Evolutionary conservation across 2,888 invertebrate genomes (phyloP).

Genomic region (Coremacera marginata): DNA sequence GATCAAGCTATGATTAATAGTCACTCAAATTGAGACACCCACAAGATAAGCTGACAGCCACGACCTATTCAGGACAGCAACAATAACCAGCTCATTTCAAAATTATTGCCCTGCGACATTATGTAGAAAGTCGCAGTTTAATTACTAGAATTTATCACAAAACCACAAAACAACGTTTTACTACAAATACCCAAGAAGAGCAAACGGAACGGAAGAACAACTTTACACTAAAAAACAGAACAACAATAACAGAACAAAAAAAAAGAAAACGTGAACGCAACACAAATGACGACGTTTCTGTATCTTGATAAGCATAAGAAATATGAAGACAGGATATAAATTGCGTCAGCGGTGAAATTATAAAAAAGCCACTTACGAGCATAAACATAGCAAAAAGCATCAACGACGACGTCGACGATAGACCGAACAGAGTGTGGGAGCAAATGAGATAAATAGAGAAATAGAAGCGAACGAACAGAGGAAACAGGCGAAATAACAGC

Average conservation of each 20-base stretch:
- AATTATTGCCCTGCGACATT: constrained; percentile 9
- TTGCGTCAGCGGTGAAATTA: constrained; percentile 68
- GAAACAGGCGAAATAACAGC: not conserved
- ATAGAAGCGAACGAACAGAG: not conserved
- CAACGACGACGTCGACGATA: not conserved
- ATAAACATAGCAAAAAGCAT: constrained; percentile 55
- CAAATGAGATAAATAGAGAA: not conserved
- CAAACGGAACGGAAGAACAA: constrained; percentile 7
- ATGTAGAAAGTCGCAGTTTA: constrained; percentile 22
- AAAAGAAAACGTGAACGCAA: constrained; percentile 20
- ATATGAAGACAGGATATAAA: constrained; percentile 68
- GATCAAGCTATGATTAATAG: constrained; percentile 1
- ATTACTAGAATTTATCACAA: constrained; percentile 47
- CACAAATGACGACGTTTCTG: constrained; percentile 51
- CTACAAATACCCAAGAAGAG: not conserved
- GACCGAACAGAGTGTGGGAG: not conserved
- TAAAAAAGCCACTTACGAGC: constrained; percentile 66
- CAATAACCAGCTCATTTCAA: not conserved
- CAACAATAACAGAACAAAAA: not conserved
- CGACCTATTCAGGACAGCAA: not conserved
- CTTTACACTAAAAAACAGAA: constrained; percentile 9
- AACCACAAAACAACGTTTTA: constrained; percentile 39
- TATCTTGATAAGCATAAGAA: constrained; percentile 66
- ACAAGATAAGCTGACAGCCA: not conserved
- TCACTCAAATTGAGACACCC: constrained; percentile 12